Evolutionary conservation across 2,113 vertebrate genomes (phyloP).

Genomic region (Epinephelus lanceolatus): DNA sequence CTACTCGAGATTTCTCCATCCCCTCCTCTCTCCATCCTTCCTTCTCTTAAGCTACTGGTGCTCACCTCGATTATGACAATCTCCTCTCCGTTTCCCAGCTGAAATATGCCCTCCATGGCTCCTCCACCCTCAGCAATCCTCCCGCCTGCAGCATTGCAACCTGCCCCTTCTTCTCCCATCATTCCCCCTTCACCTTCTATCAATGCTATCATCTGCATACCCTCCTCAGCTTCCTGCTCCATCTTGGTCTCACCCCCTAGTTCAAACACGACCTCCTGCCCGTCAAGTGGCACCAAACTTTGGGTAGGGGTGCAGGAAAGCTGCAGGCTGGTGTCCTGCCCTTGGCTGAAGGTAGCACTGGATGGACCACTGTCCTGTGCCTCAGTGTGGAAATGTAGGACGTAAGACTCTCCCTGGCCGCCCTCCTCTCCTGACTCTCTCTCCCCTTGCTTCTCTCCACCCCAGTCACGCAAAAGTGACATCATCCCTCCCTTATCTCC

Average conservation of each 20-base stretch:
- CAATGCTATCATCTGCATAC: slow-evolving; percentile 86
- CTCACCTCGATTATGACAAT: slow-evolving; percentile 88
- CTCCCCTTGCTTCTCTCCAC: slow-evolving; percentile 66
- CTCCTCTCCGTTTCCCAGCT: slow-evolving; percentile 84
- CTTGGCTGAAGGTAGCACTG: slow-evolving; percentile 62
- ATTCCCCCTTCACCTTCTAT: slow-evolving; percentile 79
- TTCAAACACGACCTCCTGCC: slow-evolving; percentile 85
- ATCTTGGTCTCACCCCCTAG: slow-evolving; percentile 80
- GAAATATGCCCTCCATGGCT: slow-evolving; percentile 82
- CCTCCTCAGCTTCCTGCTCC: slow-evolving; percentile 73
- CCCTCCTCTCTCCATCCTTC: slow-evolving; percentile 66
- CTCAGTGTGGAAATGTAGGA: slow-evolving; percentile 84
- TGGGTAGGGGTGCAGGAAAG: slow-evolving; percentile 79
- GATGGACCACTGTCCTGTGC: slow-evolving; percentile 59
- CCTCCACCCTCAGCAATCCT: slow-evolving; percentile 59
- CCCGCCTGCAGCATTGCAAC: slow-evolving; percentile 49
- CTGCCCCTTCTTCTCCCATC: slow-evolving; percentile 61
- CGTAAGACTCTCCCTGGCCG: slow-evolving; percentile 77
- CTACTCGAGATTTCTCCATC: slow-evolving; percentile 60
- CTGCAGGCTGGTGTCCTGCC: slow-evolving; percentile 68
- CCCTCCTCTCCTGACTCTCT: slow-evolving; percentile 51
- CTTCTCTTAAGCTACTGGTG: slow-evolving; percentile 83
- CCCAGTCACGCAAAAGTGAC: slow-evolving; percentile 83
- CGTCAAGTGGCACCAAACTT: slow-evolving; percentile 77
- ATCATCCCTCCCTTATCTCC: slow-evolving; percentile 77